phyloP scores from a whole-genome alignment of 2,888 invertebrate genomes.

The Amiota mariae region DNA sequence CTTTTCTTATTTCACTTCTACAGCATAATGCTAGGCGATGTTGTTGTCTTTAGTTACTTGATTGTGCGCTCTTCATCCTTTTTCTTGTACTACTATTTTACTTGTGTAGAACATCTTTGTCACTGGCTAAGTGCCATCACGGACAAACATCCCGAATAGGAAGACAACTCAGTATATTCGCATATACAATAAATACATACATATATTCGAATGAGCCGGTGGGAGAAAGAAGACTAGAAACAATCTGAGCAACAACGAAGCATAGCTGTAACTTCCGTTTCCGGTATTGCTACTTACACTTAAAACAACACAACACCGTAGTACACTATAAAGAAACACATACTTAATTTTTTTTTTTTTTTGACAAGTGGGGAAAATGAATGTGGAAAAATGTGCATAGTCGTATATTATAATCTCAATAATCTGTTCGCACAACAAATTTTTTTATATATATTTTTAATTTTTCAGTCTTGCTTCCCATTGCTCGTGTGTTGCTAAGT shows the following conservation, averaged over 20 bases:
- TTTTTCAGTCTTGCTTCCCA: too few species aligned
- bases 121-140: constrained; percentile 19
- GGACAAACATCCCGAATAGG: too few species aligned
- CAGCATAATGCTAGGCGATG: constrained; percentile 11
- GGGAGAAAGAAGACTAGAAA: background rate
- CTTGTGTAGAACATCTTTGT: constrained; percentile 14
- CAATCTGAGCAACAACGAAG: constrained; percentile 32
- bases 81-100: background rate
- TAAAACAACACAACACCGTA: background rate
- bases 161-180: background rate
- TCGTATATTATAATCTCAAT: too few species aligned
- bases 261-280: constrained; percentile 58
- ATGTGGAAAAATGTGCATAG: too few species aligned
- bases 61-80: background rate
- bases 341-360: too few species aligned
- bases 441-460: too few species aligned
- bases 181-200: background rate
- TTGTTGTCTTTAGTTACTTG: background rate
- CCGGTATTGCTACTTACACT: constrained; percentile 28
- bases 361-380: too few species aligned
- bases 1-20: constrained; percentile 26
- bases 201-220: background rate
- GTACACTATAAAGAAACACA: background rate
- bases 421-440: too few species aligned
- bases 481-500: too few species aligned